Evolutionary conservation across 2,113 vertebrate genomes (phyloP).

Genomic region (Scartelaos histophorus): DNA sequence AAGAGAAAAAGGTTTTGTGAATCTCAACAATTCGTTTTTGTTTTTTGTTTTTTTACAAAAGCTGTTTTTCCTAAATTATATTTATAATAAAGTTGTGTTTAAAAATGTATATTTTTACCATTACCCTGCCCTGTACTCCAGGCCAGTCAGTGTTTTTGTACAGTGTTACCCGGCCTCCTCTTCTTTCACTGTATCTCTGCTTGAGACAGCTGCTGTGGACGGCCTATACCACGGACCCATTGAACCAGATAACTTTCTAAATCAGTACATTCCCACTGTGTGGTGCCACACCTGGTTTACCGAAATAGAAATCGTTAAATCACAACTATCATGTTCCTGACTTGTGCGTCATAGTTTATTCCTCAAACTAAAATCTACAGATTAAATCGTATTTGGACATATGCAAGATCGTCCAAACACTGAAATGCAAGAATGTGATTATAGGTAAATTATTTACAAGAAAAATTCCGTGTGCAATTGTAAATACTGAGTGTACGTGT

Average conservation of each 20-base stretch:
- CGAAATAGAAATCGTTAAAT: conserved; percentile 69
- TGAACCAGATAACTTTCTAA: conserved; percentile 41
- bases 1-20: no score
- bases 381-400: neutral
- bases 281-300: conserved; percentile 60
- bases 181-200: neutral
- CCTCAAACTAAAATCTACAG: neutral
- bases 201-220: conserved; percentile 36
- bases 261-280: conserved; percentile 49
- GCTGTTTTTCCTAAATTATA: no score
- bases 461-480: conserved; percentile 30
- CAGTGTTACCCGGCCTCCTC: neutral
- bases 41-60: no score
- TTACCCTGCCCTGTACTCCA: no score
- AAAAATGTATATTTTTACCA: no score
- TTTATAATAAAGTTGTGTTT: no score
- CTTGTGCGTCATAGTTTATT: conserved; percentile 16
- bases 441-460: neutral
- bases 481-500: conserved; percentile 41
- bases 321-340: conserved; percentile 42
- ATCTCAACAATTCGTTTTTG: no score
- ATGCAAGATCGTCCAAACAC: neutral
- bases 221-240: conserved; percentile 24
- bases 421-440: neutral
- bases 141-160: neutral